Evolutionary conservation across 2,888 invertebrate species (phyloP).

Genomic region (Cheilosia scutellata): DNA sequence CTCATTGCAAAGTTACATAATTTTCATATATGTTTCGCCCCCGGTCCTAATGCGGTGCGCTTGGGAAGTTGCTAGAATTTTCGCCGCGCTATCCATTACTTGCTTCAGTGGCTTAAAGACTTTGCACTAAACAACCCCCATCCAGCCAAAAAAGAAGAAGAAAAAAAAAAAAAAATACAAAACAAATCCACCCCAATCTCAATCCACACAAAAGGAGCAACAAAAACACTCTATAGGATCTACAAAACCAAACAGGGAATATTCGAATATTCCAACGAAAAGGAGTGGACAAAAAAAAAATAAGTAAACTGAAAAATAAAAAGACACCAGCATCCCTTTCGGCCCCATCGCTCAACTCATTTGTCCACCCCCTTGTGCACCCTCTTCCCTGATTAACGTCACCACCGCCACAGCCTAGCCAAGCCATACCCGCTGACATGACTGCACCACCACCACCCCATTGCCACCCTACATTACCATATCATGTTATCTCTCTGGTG

Average conservation of each 20-base stretch:
- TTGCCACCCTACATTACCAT: constrained; percentile 70
- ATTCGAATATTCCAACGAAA: constrained; percentile 54
- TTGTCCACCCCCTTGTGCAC: constrained; percentile 63
- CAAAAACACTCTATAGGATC: constrained; percentile 42
- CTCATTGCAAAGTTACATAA: constrained; percentile 29
- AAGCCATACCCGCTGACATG: constrained; percentile 19
- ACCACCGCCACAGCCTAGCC: constrained; percentile 39
- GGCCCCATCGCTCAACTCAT: constrained; percentile 73
- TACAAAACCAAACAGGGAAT: constrained; percentile 58
- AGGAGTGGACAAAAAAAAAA: constrained; percentile 29
- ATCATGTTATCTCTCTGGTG: constrained; percentile 75
- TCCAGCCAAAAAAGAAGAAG: constrained; percentile 18
- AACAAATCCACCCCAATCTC: constrained; percentile 49
- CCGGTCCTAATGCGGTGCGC: constrained; percentile 34
- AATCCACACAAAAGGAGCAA: constrained; percentile 38
- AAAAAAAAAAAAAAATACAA: constrained; percentile 7
- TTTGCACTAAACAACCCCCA: constrained; percentile 63
- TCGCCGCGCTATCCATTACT: constrained; percentile 74
- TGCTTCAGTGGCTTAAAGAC: constrained; percentile 71
- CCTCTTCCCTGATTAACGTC: constrained; percentile 43
- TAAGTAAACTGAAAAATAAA: constrained; percentile 46
- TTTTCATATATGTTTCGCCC: constrained; percentile 24
- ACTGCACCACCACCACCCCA: constrained; percentile 13
- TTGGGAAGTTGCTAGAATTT: constrained; percentile 66
- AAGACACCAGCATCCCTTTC: constrained; percentile 72